A percentile compares a stretch with the other conserved stretches of the same genome.
These are phyloP conservation scores for Piscicola geometra DNA, from an alignment of 2,888 invertebrate species.

Conservation along the genomic window DNA sequence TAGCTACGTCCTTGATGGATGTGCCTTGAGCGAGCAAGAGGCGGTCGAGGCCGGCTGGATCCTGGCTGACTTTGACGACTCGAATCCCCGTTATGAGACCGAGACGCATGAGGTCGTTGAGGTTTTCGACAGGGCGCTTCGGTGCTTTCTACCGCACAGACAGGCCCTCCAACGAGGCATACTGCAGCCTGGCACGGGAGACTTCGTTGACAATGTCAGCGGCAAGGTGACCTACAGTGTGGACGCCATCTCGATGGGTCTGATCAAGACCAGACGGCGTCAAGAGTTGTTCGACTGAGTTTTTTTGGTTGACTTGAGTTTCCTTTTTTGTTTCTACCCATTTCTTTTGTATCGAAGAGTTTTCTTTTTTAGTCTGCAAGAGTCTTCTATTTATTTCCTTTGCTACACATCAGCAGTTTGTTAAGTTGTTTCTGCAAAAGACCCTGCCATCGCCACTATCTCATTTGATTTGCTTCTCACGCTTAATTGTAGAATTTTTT, in stretches of 20 bases:
- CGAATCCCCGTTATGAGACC: conserved; percentile 36
- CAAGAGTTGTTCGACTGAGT: background rate
- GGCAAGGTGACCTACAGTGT: conserved; percentile 41
- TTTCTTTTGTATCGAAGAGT: too few species aligned
- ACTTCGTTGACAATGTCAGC: conserved; percentile 44
- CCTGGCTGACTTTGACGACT: conserved; percentile 39
- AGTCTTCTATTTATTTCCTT: too few species aligned
- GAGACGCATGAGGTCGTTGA: conserved; percentile 44
- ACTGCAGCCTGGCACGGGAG: conserved; percentile 43
- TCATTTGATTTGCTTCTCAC: too few species aligned
- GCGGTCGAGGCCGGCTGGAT: conserved; percentile 44
- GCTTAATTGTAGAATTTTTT: too few species aligned
- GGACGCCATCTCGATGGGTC: conserved; percentile 44
- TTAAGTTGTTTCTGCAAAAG: too few species aligned
- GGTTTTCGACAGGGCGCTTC: conserved; percentile 42
- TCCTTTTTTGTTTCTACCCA: background rate
- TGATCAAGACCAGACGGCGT: conserved; percentile 36
- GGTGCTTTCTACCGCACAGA: conserved; percentile 15
- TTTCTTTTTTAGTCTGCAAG: too few species aligned
- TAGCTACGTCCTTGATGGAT: conserved; percentile 34
- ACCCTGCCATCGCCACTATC: too few species aligned
- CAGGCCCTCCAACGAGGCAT: conserved; percentile 43
- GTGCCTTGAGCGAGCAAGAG: conserved; percentile 35
- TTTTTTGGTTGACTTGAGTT: background rate
- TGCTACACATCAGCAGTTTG: too few species aligned